phyloP scores from a whole-genome alignment of 2,113 vertebrate species.

The Brevimyrus niger region DNA sequence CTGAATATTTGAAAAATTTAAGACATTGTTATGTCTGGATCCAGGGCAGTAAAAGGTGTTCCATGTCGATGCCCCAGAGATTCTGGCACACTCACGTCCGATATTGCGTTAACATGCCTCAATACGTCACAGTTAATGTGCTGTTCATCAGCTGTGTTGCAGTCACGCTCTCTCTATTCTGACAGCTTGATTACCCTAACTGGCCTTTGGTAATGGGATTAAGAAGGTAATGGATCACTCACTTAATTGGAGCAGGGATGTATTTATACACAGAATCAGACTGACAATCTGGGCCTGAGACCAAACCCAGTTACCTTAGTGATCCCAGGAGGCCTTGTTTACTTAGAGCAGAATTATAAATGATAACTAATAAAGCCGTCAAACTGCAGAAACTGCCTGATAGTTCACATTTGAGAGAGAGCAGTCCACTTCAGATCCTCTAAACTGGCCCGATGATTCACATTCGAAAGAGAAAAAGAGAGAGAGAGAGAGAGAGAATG shows the following conservation, averaged over 20 bases:
- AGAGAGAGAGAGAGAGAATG: neutral
- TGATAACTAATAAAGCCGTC: conserved; percentile 55
- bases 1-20: neutral
- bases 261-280: conserved; percentile 59
- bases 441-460: neutral
- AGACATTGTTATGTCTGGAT: neutral
- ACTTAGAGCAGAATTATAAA: conserved; percentile 59
- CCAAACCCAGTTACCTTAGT: conserved; percentile 51
- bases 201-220: conserved; percentile 56
- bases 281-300: conserved; percentile 55
- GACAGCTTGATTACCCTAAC: conserved; percentile 46
- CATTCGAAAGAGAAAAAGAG: neutral
- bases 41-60: neutral
- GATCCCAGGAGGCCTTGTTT: conserved; percentile 58
- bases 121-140: conserved; percentile 24
- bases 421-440: neutral
- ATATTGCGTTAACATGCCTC: neutral
- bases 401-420: neutral
- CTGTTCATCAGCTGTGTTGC: neutral
- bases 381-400: conserved; percentile 23
- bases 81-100: neutral
- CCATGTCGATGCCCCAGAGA: neutral
- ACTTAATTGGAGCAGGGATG: conserved; percentile 63
- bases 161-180: conserved; percentile 23
- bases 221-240: conserved; percentile 52